Evolutionary conservation across 2,113 vertebrate genomes (phyloP).

Genomic region (Peromyscus californicus): DNA sequence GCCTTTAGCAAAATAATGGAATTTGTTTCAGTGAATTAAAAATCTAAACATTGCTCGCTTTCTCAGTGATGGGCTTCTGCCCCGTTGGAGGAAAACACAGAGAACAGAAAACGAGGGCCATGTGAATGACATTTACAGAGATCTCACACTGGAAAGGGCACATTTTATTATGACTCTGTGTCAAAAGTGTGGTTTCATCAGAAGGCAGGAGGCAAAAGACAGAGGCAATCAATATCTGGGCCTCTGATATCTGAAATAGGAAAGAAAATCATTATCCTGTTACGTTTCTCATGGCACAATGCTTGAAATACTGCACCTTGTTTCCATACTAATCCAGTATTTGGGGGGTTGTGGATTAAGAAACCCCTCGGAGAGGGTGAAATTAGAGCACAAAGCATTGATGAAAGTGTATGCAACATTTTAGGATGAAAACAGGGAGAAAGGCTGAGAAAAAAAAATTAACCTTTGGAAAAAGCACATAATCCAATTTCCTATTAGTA

Average conservation of each 20-base stretch:
- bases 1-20: slow-evolving; percentile 54
- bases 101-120: slow-evolving; percentile 71
- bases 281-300: slow-evolving; percentile 86
- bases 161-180: slow-evolving; percentile 89
- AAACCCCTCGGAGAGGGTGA: slow-evolving; percentile 16
- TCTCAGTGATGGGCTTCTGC: slow-evolving; percentile 35
- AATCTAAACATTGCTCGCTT: slow-evolving; percentile 15
- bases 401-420: background rate
- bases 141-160: slow-evolving; percentile 85
- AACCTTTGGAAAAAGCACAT: slow-evolving; percentile 58
- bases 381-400: slow-evolving; percentile 50
- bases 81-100: slow-evolving; percentile 64
- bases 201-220: slow-evolving; percentile 87
- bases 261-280: slow-evolving; percentile 90
- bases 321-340: slow-evolving; percentile 82
- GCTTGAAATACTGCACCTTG: slow-evolving; percentile 85
- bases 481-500: slow-evolving; percentile 29
- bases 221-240: slow-evolving; percentile 87
- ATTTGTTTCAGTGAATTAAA: slow-evolving; percentile 32
- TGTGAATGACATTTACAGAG: slow-evolving; percentile 87
- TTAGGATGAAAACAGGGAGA: background rate
- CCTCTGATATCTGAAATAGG: slow-evolving; percentile 86
- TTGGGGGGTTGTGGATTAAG: slow-evolving; percentile 59
- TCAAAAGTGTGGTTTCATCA: slow-evolving; percentile 88
- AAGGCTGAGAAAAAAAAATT: slow-evolving; percentile 54